Percentiles rank a stretch among this genome's conserved stretches.
Conservation (phyloP, 2,113 vertebrate genomes). For the Thermophis baileyi region DNA sequence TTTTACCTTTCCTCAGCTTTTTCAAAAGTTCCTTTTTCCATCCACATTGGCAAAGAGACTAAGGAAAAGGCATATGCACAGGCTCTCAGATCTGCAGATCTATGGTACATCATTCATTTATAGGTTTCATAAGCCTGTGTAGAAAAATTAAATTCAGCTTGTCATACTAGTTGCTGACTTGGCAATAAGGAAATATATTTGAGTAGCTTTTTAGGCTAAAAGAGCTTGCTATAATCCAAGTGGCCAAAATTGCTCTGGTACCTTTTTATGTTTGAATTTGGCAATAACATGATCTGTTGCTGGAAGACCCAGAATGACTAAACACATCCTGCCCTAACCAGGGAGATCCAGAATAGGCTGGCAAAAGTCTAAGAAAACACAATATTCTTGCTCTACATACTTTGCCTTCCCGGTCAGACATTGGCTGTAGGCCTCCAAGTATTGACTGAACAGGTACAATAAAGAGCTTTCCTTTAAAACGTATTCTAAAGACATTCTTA, state of each 20-base stretch:
- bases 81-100: not conserved
- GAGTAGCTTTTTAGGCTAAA: conserved; percentile 1
- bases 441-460: conserved; percentile 33
- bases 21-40: not conserved
- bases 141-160: conserved; percentile 18
- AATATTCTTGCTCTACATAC: conserved; percentile 8
- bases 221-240: conserved; percentile 8
- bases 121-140: not conserved
- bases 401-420: not conserved
- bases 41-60: not conserved
- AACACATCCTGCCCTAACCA: conserved; percentile 5
- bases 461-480: conserved; percentile 14
- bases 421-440: conserved; percentile 29
- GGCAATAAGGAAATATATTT: conserved; percentile 29
- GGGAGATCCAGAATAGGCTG: conserved; percentile 23
- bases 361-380: conserved; percentile 36
- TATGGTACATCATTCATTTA: not conserved
- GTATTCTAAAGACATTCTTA: conserved; percentile 21
- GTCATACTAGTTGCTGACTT: conserved; percentile 22
- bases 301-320: conserved; percentile 32
- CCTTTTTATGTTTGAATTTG: conserved; percentile 25
- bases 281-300: conserved; percentile 20
- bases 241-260: not conserved
- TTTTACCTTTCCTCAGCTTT: not conserved
- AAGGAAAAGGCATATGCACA: no score